phyloP scores from a whole-genome alignment of 2,797 vertebrate genomes.

The Apogon hyalosoma region DNA sequence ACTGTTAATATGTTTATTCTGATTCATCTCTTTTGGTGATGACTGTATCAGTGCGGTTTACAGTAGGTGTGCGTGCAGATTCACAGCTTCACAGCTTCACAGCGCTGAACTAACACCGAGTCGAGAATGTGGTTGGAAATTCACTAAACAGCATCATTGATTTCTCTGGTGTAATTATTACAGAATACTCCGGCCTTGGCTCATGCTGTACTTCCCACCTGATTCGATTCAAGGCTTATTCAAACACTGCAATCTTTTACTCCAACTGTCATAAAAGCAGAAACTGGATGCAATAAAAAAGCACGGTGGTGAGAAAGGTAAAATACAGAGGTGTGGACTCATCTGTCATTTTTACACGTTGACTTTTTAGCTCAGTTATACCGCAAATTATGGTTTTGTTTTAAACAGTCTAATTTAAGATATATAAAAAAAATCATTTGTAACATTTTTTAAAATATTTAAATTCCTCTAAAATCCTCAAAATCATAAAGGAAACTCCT shows the following conservation, averaged over 20 bases:
- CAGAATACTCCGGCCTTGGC: not conserved
- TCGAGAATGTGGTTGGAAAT: slow-evolving; percentile 4
- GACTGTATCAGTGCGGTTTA: not conserved
- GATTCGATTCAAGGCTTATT: slow-evolving; percentile 27
- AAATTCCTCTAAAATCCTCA: too few relatives aligned
- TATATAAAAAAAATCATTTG: too few relatives aligned
- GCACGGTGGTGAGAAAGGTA: not conserved
- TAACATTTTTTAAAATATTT: too few relatives aligned
- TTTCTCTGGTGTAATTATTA: slow-evolving; percentile 16
- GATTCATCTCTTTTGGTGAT: not conserved
- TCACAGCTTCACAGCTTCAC: not conserved
- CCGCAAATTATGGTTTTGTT: too few relatives aligned
- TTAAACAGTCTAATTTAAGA: too few relatives aligned
- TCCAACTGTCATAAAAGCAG: slow-evolving; percentile 10
- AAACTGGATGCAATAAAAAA: not conserved
- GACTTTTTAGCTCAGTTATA: too few relatives aligned
- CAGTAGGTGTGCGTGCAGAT: slow-evolving; percentile 6
- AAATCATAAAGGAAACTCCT: too few relatives aligned
- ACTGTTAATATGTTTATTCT: slow-evolving; percentile 33
- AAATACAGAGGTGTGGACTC: not conserved
- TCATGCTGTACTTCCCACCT: slow-evolving; percentile 20
- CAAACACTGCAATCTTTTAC: slow-evolving; percentile 26
- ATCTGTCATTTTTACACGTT: too few relatives aligned
- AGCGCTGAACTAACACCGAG: not conserved
- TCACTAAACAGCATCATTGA: slow-evolving; percentile 20